Percentiles rank a stretch among this genome's conserved stretches.
Evolutionary conservation across 2,888 invertebrate species (phyloP).

Genomic region (Amblyjoppa proteus): DNA sequence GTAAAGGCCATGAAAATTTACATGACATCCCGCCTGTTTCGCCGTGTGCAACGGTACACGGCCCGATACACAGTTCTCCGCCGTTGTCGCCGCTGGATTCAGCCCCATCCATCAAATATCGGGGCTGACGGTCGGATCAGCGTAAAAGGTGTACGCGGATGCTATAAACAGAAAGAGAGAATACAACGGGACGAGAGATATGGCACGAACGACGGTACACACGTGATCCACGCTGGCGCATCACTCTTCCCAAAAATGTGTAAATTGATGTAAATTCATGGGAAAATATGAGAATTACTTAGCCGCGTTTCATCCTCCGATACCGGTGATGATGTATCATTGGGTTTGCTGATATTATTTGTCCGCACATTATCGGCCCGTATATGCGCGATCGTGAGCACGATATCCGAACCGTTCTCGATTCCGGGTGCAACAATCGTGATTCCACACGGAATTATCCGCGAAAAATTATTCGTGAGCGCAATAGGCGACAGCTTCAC

Average conservation of each 20-base stretch:
- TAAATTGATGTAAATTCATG: conserved; percentile 2
- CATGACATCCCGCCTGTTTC: background rate
- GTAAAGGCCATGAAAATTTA: background rate
- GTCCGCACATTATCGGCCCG: background rate
- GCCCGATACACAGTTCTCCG: background rate
- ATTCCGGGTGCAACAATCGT: background rate
- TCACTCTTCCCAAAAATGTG: background rate
- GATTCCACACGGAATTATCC: background rate
- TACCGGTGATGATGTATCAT: background rate
- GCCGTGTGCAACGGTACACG: background rate
- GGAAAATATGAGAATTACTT: conserved; percentile 5
- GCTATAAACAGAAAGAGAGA: conserved; percentile 18
- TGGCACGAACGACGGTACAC: background rate
- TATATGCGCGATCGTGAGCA: background rate
- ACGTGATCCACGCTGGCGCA: conserved; percentile 9
- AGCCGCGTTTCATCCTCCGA: background rate
- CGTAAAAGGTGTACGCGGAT: conserved; percentile 16
- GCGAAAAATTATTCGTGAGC: background rate
- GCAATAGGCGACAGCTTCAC: background rate
- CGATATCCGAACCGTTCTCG: background rate
- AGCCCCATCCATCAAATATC: conserved; percentile 10
- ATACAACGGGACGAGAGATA: background rate
- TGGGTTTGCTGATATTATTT: background rate
- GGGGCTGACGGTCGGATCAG: background rate
- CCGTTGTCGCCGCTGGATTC: background rate